Conservation (phyloP, 1,140 invertebrate genomes). For the Temnothorax longispinosus region DNA sequence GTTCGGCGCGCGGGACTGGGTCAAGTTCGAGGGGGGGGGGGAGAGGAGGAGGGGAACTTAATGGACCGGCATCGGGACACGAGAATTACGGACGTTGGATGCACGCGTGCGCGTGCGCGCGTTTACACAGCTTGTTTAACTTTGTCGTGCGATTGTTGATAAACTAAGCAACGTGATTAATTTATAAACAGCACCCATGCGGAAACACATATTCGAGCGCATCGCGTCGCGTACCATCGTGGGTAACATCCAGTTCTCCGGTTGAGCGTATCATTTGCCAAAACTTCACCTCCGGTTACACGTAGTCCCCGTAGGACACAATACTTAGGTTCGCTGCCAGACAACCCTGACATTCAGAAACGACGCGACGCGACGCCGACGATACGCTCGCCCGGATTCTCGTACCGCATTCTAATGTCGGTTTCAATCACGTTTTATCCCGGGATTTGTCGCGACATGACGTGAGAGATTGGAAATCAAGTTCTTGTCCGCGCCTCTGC, state of each 20-base stretch:
- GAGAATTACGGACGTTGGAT: constrained; percentile 13
- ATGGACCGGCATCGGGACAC: constrained; percentile 17
- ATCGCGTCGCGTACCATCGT: neutral
- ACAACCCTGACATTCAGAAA: neutral
- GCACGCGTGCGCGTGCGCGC: neutral
- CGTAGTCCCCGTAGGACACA: neutral
- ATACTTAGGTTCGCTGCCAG: neutral
- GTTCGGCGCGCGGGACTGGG: constrained; percentile 16
- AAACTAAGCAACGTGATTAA: constrained; percentile 49
- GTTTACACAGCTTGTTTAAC: constrained; percentile 47
- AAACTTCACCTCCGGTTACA: constrained; percentile 14
- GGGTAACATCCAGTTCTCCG: constrained; percentile 1
- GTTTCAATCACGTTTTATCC: constrained; percentile 22
- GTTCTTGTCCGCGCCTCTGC: constrained; percentile 2
- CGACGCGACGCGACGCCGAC: neutral
- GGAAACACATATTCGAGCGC: neutral
- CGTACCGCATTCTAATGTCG: constrained; percentile 10
- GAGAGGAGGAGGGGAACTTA: neutral
- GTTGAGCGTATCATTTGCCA: neutral
- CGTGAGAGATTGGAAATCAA: constrained; percentile 41
- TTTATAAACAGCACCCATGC: constrained; percentile 39
- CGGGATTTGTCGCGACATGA: neutral
- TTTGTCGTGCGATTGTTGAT: constrained; percentile 24
- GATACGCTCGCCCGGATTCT: neutral
- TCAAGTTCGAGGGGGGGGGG: constrained; percentile 32